A percentile compares a stretch with the other conserved stretches of the same genome.
Evolutionary conservation across 2,113 vertebrate genomes (phyloP).

Genomic region (Poecile atricapillus): DNA sequence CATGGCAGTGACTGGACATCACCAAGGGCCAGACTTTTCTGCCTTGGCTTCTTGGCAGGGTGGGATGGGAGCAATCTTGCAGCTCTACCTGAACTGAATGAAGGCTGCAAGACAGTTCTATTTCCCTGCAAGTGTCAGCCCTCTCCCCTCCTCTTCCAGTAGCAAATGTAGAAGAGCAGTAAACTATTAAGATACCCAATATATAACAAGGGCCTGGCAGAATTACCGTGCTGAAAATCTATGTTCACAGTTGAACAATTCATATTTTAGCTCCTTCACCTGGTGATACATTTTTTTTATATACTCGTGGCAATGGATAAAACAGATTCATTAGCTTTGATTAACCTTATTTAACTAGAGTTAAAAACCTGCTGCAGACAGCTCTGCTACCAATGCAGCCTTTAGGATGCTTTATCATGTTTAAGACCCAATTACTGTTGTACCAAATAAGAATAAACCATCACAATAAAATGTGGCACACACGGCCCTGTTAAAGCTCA

Average conservation of each 20-base stretch:
- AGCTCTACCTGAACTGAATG: background rate
- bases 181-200: background rate
- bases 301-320: constrained; percentile 70
- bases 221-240: constrained; percentile 52
- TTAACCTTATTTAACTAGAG: constrained; percentile 81
- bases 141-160: background rate
- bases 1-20: background rate
- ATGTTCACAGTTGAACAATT: constrained; percentile 48
- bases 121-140: background rate
- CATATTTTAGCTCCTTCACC: constrained; percentile 59
- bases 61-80: background rate
- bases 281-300: constrained; percentile 63
- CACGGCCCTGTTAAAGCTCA: constrained; percentile 63
- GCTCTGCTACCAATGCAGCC: constrained; percentile 64
- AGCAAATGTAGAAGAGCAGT: background rate
- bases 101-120: background rate
- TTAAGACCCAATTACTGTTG: constrained; percentile 83
- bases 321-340: constrained; percentile 82
- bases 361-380: constrained; percentile 75
- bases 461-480: constrained; percentile 74
- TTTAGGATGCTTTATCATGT: constrained; percentile 81
- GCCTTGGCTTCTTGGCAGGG: background rate
- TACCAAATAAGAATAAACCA: constrained; percentile 78
- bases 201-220: background rate
- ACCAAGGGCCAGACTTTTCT: background rate